Base-by-base conservation (phyloP, 1,140 invertebrate genomes). In the Globodera ellingtonae region DNA sequence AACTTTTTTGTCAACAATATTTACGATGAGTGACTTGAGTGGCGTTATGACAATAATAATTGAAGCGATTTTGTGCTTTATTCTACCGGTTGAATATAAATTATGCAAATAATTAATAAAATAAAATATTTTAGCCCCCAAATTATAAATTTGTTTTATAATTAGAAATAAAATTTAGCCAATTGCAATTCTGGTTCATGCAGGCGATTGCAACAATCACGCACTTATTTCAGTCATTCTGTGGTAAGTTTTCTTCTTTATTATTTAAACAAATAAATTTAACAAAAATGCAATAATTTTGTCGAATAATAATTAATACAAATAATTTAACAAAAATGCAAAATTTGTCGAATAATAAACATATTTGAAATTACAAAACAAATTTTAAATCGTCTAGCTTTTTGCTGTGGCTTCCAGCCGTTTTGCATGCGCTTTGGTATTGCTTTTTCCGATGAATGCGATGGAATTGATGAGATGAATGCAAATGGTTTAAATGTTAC, bases 351-450 rank as follows among this genome's bases (percentile, higher is more conserved):
- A 50, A 50, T 50, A 50, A 50, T 7, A 50, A 50, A 10, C 48
- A 50, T 7, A n/a, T 50, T 7, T 52, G 0, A 52, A 52, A 18
- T 62, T 62, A 62, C 1, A 62, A n/a, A 62, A 15, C 18, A 15
- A 35, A 35, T 35, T 35, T 35, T 35, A 35, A 35, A 35, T 35
- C 35, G 35, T 62, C 18, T 62, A 62, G 56, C 5, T 62, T 62
- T 62, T 62, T 62, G 56, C 15, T 62, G 56, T 62, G 56, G 56
- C 56, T 72, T 35, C 71, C 71, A 7, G 52, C 47, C n/a, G 52
- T 72, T 50, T 21, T 72, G 18, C 71, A 72, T 46, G 71, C 71
- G 6, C 52, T 72, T 48, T 72, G 71, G 71, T 72, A 72, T 10
- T 72, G 71, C 71, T 72, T 72, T 24, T 72, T 62, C 56, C 56